These are phyloP conservation scores for Arvicanthis niloticus DNA, from an alignment of 2,113 vertebrate species.

Conservation along the genomic window DNA sequence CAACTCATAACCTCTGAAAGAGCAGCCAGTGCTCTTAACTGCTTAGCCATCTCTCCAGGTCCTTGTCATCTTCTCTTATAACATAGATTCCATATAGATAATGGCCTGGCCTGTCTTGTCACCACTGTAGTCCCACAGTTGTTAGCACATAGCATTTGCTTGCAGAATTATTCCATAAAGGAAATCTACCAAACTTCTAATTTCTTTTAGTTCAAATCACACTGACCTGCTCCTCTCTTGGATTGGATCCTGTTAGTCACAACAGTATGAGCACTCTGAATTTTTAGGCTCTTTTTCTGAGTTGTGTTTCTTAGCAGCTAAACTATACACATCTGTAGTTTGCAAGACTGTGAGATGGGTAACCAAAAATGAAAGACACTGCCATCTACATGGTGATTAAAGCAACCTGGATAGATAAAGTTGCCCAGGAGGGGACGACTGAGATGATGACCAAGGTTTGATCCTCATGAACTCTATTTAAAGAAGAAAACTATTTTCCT, in stretches of 20 bases:
- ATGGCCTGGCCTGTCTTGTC: neutral
- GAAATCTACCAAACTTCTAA: neutral
- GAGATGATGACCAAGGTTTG: neutral
- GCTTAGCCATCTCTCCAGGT: neutral
- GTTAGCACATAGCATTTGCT: neutral
- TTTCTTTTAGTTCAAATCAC: conserved; percentile 39
- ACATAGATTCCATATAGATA: neutral
- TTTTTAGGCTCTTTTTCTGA: neutral
- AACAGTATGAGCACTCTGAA: neutral
- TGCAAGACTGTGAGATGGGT: neutral
- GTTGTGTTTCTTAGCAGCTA: neutral
- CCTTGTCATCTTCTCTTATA: neutral
- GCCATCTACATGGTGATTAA: neutral
- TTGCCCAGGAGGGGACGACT: neutral
- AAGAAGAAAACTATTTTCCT: conserved; percentile 21
- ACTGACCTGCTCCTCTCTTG: neutral
- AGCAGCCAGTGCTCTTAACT: neutral
- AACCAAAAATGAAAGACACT: neutral
- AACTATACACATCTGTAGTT: neutral
- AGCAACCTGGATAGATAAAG: neutral
- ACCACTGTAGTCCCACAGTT: neutral
- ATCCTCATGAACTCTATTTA: neutral
- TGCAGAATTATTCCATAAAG: neutral
- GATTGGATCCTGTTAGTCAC: neutral
- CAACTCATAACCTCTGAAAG: neutral